These are phyloP conservation scores for Calephelis virginiensis DNA, from an alignment of 1,140 invertebrate genomes.

Conservation along the genomic window DNA sequence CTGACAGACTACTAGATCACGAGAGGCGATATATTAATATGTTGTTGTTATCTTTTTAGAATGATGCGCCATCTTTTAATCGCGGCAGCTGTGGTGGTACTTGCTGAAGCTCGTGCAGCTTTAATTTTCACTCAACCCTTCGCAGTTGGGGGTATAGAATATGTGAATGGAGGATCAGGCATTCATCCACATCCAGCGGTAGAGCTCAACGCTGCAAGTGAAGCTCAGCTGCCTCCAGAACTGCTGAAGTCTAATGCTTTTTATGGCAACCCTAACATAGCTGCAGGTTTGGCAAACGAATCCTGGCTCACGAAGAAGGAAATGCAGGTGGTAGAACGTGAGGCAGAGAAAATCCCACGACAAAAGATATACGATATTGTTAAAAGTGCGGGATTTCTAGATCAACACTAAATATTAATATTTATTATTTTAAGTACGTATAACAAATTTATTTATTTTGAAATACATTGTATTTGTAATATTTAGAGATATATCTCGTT, in stretches of 20 bases:
- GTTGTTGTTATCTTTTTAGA: background rate
- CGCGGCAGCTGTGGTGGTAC: constrained; percentile 34
- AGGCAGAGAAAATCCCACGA: constrained; percentile 88
- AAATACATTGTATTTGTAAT: no score
- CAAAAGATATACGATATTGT: constrained; percentile 86
- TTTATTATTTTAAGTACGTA: no score
- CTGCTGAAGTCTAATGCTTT: constrained; percentile 83
- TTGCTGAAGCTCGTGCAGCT: constrained; percentile 46
- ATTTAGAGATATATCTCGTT: no score
- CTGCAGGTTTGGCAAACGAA: constrained; percentile 84
- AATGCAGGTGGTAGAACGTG: constrained; percentile 85
- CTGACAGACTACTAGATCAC: no score
- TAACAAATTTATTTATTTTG: no score
- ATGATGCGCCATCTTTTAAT: constrained; percentile 44
- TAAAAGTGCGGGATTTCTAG: constrained; percentile 83
- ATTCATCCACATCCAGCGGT: constrained; percentile 66
- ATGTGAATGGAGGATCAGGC: constrained; percentile 39
- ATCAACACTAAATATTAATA: constrained; percentile 39
- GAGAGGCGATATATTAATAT: background rate
- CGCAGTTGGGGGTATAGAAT: constrained; percentile 52
- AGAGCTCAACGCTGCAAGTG: constrained; percentile 67
- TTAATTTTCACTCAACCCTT: constrained; percentile 52
- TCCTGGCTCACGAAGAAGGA: constrained; percentile 87
- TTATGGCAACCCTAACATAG: constrained; percentile 87
- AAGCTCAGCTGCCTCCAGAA: constrained; percentile 72